Evolutionary conservation across 1,140 invertebrate species (phyloP), one percentile per base, ranked within the genome.

Genomic region (Panulirus ornatus): DNA sequence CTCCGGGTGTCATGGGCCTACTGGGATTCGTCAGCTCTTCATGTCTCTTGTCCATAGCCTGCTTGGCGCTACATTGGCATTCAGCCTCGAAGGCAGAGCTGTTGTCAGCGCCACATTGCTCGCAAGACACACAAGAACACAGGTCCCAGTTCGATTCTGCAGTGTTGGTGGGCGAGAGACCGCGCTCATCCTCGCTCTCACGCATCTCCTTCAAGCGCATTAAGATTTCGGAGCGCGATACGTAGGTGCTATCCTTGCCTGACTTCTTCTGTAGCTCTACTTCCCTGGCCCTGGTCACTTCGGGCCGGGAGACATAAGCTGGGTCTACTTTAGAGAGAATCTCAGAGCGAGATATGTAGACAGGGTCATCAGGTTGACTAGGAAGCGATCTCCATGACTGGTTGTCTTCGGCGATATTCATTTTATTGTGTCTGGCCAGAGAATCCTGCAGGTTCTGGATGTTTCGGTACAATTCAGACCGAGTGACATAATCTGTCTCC

Each of bases 301-400:
- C 51, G 3, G 82, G n/a, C 34, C 63, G 44, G 34, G 91, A 85
- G 22, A 40, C 54, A 54, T 86, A 87, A n/a, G 78, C 84, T 44
- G 84, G 90, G 44, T 91, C 90, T 5, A 91, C 83, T 36, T 78
- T 70, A 30, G 92, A 84, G 38, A 92, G 27, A 27, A 92, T 92
- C 70, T 92, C 92, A 30, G 90, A 92, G 27, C 92, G 91, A 9
- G 92, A 92, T 38, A 92, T 92, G 51, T 92, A 92, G 8, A 92
- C 85, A 34, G 91, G 85, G 47, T 92, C 91, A 44, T 88, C 84
- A 11, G 40, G n/a, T 38, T 90, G 76, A 47, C 78, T 91, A 38
- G 90, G 81, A 16, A 92, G n/a, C 5, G 91, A 91, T 38, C 76
- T 85, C 91, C 91, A 92, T 1, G 90, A 92, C 44, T 91, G 86